Percentiles rank a stretch among this genome's conserved stretches.
These are phyloP conservation scores for Pterocles gutturalis DNA, from an alignment of 2,113 vertebrate genomes.

Conservation along the genomic window DNA sequence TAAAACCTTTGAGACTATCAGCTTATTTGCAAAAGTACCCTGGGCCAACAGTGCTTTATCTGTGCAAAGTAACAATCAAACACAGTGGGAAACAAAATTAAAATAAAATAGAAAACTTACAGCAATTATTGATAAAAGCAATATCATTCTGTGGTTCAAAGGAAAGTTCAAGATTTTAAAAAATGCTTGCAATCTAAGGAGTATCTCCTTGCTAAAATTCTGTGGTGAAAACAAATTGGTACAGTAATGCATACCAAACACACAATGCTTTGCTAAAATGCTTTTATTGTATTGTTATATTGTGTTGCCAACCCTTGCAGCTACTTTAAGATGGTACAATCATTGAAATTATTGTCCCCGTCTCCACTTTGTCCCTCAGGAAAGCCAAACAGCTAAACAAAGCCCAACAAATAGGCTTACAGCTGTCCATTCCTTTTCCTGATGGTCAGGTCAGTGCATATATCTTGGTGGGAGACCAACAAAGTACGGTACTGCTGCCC, in stretches of 20 bases:
- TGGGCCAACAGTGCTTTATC: background rate
- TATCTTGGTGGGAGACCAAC: background rate
- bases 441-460: background rate
- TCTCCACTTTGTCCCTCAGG: background rate
- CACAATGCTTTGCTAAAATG: background rate
- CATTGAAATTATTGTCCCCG: background rate
- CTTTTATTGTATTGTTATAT: background rate
- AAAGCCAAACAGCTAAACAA: background rate
- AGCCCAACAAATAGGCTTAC: background rate
- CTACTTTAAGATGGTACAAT: background rate
- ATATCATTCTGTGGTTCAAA: background rate
- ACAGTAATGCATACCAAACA: background rate
- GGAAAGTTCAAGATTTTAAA: slow-evolving; percentile 1
- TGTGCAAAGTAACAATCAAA: background rate
- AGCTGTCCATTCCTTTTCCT: background rate
- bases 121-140: slow-evolving; percentile 52
- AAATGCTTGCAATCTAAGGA: background rate
- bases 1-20: slow-evolving; percentile 67
- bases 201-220: background rate
- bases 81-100: slow-evolving; percentile 29
- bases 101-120: slow-evolving; percentile 22
- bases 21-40: slow-evolving; percentile 29
- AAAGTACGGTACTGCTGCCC: background rate
- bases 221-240: background rate
- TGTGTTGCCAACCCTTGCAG: background rate